These are phyloP conservation scores for Pseudolaguvia tuberculata DNA, from an alignment of 2,113 vertebrate genomes.

Conservation along the genomic window DNA sequence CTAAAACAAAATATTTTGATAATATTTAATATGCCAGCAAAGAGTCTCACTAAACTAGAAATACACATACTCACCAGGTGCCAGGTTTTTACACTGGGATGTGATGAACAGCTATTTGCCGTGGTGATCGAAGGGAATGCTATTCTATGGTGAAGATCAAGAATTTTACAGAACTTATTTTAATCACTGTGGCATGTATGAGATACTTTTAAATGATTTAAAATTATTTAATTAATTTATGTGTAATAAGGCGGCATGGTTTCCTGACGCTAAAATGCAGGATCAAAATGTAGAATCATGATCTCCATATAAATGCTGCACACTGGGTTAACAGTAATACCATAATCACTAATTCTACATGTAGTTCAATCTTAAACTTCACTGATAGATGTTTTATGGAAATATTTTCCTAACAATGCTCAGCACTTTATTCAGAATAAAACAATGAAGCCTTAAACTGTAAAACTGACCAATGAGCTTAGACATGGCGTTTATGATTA, in stretches of 20 bases:
- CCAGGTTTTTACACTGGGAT: conserved; percentile 79
- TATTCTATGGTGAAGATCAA: conserved; percentile 83
- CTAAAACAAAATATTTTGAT: conserved; percentile 22
- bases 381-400: no score
- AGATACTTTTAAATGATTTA: background rate
- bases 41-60: background rate
- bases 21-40: background rate
- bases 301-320: background rate
- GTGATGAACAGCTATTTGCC: conserved; percentile 90
- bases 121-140: conserved; percentile 96
- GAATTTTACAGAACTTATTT: conserved; percentile 24
- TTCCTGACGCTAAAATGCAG: no score
- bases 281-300: no score
- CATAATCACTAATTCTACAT: no score
- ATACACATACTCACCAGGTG: conserved; percentile 78
- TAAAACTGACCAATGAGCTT: background rate
- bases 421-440: no score
- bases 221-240: background rate
- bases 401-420: background rate
- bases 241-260: no score
- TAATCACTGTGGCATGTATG: background rate
- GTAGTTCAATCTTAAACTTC: no score
- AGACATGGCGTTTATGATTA: background rate
- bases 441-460: no score
- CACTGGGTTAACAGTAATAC: background rate